Evolutionary conservation across 2,888 invertebrate genomes (phyloP).

Genomic region (Oeneis ivallda): DNA sequence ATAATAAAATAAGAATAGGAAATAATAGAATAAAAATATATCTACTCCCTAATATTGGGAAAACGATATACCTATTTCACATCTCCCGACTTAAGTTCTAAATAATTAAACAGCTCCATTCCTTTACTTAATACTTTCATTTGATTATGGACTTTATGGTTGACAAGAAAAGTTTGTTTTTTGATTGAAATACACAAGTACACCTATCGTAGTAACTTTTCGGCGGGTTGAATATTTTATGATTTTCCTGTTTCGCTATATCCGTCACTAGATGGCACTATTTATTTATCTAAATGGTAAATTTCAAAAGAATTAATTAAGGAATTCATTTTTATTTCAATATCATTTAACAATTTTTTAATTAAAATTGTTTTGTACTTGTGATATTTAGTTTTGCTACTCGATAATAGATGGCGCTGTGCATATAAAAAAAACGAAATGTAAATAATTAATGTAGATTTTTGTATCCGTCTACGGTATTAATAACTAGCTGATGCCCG

Average conservation of each 20-base stretch:
- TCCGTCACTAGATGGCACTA: slow-evolving; percentile 48
- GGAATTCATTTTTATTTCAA: no score
- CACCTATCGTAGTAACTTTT: slow-evolving; percentile 67
- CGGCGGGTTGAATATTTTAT: slow-evolving; percentile 66
- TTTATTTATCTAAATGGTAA: not conserved
- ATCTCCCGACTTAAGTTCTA: slow-evolving; percentile 52
- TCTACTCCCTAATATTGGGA: slow-evolving; percentile 41
- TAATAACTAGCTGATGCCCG: no score
- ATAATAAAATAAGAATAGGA: slow-evolving; percentile 10
- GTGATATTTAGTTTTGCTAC: slow-evolving; percentile 33
- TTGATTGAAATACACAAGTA: slow-evolving; percentile 45
- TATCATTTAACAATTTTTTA: not conserved
- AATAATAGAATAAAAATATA: slow-evolving; percentile 40
- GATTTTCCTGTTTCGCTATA: slow-evolving; percentile 39
- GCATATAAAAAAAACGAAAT: no score
- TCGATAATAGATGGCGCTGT: slow-evolving; percentile 39
- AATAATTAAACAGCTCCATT: slow-evolving; percentile 68
- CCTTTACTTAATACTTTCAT: slow-evolving; percentile 47
- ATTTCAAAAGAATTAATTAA: not conserved
- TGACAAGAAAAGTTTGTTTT: slow-evolving; percentile 44
- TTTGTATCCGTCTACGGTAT: no score
- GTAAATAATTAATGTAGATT: no score
- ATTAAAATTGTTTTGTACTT: not conserved
- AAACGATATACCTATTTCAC: slow-evolving; percentile 60
- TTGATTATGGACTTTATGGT: slow-evolving; percentile 48